phyloP scores from a whole-genome alignment of 2,113 vertebrate species.

The Mandrillus leucophaeus region DNA sequence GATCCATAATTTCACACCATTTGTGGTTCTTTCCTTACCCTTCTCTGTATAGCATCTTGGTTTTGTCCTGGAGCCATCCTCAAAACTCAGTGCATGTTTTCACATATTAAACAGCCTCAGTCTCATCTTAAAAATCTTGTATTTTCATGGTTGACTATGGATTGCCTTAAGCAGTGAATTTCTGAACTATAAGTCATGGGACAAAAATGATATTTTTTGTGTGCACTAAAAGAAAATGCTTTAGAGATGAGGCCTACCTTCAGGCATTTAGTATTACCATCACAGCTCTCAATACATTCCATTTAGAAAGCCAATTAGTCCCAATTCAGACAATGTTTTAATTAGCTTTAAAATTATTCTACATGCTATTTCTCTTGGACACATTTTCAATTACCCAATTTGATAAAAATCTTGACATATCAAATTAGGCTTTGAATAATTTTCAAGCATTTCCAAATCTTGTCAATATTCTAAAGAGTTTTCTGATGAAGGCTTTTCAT shows the following conservation, averaged over 20 bases:
- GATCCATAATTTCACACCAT: background rate
- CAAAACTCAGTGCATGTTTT: background rate
- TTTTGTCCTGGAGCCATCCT: background rate
- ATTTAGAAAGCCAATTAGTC: background rate
- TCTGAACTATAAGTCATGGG: slow-evolving; percentile 16
- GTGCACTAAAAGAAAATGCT: background rate
- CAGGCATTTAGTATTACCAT: background rate
- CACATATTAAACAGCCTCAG: background rate
- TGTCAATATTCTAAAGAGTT: background rate
- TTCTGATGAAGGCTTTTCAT: slow-evolving; percentile 1
- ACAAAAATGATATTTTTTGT: background rate
- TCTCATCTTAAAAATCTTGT: background rate
- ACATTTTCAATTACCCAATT: slow-evolving; percentile 29
- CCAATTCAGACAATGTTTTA: slow-evolving; percentile 5
- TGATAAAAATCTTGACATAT: slow-evolving; percentile 35
- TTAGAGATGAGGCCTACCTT: background rate
- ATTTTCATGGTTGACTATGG: background rate
- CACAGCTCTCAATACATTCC: background rate
- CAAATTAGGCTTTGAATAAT: slow-evolving; percentile 40
- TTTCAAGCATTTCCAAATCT: slow-evolving; percentile 34
- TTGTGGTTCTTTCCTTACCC: background rate
- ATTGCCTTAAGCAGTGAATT: background rate
- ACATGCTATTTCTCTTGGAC: background rate
- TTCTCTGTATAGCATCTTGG: background rate
- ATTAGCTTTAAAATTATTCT: background rate